A percentile compares a stretch with the other conserved stretches of the same genome.
These are phyloP conservation scores for Danaus melanippus DNA, from an alignment of 1,140 invertebrate species.

Conservation along the genomic window DNA sequence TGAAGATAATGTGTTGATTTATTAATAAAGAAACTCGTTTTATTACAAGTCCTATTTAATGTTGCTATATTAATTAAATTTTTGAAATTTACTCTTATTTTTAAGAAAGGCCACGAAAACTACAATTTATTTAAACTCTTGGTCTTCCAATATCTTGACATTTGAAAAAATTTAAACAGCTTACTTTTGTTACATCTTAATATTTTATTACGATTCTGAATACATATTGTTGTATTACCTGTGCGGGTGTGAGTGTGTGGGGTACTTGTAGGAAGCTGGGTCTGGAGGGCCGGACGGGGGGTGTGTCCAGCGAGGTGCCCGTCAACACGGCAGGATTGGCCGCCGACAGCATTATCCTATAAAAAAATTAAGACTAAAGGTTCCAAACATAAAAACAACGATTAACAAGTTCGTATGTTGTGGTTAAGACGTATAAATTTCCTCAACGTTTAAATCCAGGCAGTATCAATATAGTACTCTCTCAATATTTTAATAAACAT, in stretches of 20 bases:
- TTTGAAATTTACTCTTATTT: no score
- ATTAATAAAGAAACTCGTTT: no score
- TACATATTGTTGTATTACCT: constrained; percentile 31
- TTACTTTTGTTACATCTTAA: no score
- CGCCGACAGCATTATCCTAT: constrained; percentile 68
- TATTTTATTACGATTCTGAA: neutral
- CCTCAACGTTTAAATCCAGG: neutral
- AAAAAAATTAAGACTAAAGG: constrained; percentile 12
- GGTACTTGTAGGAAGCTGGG: constrained; percentile 79
- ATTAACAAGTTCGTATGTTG: neutral
- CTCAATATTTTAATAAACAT: no score
- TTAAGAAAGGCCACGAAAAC: no score
- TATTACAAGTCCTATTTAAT: no score
- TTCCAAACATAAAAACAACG: neutral
- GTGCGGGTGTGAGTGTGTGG: constrained; percentile 56
- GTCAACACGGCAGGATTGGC: constrained; percentile 58
- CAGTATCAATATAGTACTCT: no score
- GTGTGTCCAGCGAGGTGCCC: constrained; percentile 51
- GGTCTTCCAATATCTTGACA: no score
- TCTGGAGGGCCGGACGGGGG: constrained; percentile 74
- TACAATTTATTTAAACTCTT: no score
- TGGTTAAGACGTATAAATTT: neutral
- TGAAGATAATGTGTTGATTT: constrained; percentile 17
- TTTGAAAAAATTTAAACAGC: no score
- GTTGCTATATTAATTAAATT: no score